These are phyloP conservation scores for Calcarius ornatus DNA, from an alignment of 2,113 vertebrate genomes.

Conservation along the genomic window DNA sequence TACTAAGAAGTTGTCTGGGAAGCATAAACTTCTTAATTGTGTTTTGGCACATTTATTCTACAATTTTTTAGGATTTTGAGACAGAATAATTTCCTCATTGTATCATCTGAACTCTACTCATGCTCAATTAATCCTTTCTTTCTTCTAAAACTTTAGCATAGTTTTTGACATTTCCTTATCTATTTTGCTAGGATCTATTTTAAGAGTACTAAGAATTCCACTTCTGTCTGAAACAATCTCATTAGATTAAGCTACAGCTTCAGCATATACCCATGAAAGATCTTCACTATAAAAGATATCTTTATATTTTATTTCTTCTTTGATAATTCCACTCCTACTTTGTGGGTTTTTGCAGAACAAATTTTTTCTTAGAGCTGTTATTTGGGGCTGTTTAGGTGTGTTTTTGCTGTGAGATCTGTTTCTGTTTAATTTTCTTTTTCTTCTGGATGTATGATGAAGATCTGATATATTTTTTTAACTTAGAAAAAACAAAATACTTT, in stretches of 20 bases:
- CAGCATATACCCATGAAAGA: neutral
- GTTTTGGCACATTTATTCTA: neutral
- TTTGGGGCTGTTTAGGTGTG: neutral
- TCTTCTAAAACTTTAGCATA: neutral
- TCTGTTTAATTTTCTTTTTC: neutral
- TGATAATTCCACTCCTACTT: neutral
- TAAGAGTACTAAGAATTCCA: neutral
- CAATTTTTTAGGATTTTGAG: neutral
- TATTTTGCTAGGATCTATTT: neutral
- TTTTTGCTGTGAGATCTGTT: neutral
- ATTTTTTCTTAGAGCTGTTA: neutral
- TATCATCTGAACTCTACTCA: neutral
- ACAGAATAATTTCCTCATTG: neutral
- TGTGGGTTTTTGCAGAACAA: neutral
- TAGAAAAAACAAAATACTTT: neutral
- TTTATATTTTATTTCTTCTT: neutral
- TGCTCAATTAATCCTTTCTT: neutral
- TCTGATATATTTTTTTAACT: neutral
- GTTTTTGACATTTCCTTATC: neutral
- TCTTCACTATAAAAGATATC: neutral
- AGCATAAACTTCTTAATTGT: neutral
- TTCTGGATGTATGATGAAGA: neutral
- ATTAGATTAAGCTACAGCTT: neutral
- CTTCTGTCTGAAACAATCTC: neutral
- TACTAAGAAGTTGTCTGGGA: neutral